phyloP scores from a whole-genome alignment of 2,797 vertebrate species.

The Chloroceryle inda region DNA sequence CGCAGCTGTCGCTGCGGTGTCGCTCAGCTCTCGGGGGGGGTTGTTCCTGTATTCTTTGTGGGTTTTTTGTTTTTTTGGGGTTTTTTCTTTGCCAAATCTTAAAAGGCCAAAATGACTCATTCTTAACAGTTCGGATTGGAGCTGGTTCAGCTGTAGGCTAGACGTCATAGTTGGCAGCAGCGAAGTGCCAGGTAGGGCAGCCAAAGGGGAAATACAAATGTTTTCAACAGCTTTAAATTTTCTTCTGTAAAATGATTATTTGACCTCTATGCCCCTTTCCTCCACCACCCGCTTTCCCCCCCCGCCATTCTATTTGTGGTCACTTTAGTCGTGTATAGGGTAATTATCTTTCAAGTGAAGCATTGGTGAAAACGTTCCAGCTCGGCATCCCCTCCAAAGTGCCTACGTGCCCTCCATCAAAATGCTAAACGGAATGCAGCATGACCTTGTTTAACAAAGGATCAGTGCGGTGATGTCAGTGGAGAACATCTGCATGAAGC shows the following conservation, averaged over 20 bases:
- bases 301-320: fast-evolving
- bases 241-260: neutral
- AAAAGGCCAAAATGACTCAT: neutral
- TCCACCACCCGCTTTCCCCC: no score
- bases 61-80: no score
- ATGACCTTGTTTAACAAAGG: neutral
- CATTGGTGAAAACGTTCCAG: fast-evolving
- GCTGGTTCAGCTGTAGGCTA: neutral
- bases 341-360: neutral
- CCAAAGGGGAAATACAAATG: neutral
- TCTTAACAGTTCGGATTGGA: neutral
- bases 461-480: fast-evolving
- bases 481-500: neutral
- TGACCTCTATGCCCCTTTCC: neutral
- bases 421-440: neutral
- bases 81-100: neutral
- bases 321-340: neutral
- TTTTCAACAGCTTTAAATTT: neutral
- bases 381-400: neutral
- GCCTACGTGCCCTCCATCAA: neutral
- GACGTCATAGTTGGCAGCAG: neutral
- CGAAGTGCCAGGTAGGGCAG: neutral
- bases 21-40: fast-evolving
- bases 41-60: no score
- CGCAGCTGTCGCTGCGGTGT: fast-evolving